Evolutionary conservation across 2,888 invertebrate species (phyloP).

Genomic region (Sympetrum striolatum): DNA sequence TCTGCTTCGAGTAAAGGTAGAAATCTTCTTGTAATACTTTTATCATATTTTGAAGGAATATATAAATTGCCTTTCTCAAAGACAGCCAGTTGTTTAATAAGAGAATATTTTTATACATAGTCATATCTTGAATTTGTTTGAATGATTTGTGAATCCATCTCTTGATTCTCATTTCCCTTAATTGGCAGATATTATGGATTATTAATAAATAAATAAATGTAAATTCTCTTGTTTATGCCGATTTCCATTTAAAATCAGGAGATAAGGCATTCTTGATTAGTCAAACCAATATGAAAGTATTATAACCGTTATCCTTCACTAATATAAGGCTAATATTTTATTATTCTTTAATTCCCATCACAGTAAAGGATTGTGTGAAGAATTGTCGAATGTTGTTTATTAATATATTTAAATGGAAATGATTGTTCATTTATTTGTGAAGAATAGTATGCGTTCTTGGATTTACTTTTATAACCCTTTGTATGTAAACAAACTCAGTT

Average conservation of each 20-base stretch:
- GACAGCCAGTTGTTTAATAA: constrained; percentile 4
- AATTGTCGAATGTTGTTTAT: background rate
- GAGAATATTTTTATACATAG: constrained; percentile 37
- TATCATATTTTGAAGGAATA: background rate
- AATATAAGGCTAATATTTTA: constrained; percentile 27
- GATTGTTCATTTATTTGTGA: constrained; percentile 20
- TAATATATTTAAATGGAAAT: constrained; percentile 28
- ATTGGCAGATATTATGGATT: background rate
- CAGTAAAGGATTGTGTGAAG: constrained; percentile 4
- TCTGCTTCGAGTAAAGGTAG: background rate
- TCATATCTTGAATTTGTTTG: constrained; percentile 14
- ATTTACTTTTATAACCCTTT: constrained; percentile 24
- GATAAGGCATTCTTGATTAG: background rate
- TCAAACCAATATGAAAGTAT: background rate
- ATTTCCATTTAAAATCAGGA: background rate
- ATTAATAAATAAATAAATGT: background rate
- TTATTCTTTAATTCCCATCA: constrained; percentile 4
- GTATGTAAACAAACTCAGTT: constrained; percentile 32
- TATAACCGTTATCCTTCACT: constrained; percentile 6
- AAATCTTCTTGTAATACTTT: background rate
- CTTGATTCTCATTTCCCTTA: constrained; percentile 13
- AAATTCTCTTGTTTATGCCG: constrained; percentile 5
- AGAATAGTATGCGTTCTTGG: background rate
- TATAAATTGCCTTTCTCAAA: background rate
- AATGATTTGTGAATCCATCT: background rate